Conservation (phyloP, 1,140 invertebrate genomes). For the Hypothenemus hampei region DNA sequence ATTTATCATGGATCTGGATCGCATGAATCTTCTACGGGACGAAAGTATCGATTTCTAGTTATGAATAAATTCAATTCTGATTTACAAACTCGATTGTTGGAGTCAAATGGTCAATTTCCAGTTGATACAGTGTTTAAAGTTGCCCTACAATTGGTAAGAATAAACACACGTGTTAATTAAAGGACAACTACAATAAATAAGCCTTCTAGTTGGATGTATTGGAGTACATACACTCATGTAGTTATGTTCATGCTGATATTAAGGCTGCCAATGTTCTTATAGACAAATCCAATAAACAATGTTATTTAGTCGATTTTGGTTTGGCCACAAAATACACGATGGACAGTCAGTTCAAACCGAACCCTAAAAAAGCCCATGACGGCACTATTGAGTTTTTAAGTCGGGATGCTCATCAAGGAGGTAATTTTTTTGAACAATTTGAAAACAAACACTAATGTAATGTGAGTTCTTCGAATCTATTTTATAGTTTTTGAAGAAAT, state of each 20-base stretch:
- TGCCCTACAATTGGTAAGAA: conserved; percentile 81
- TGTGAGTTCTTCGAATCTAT: no score
- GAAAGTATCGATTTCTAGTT: conserved; percentile 86
- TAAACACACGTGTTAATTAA: background rate
- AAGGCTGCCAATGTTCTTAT: conserved; percentile 88
- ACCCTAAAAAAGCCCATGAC: conserved; percentile 88
- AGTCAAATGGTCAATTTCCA: conserved; percentile 68
- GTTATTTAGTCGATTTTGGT: conserved; percentile 93
- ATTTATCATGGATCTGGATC: conserved; percentile 77
- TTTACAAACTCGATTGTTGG: conserved; percentile 76
- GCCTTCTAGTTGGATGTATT: conserved; percentile 69
- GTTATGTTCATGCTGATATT: conserved; percentile 88
- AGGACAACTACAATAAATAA: background rate
- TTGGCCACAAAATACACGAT: conserved; percentile 72
- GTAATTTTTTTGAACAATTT: conserved; percentile 41
- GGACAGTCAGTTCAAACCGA: conserved; percentile 73
- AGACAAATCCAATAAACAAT: conserved; percentile 56
- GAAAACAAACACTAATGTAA: background rate
- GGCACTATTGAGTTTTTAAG: conserved; percentile 95
- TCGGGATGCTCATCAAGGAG: conserved; percentile 83
- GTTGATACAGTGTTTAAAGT: conserved; percentile 71
- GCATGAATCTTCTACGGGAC: conserved; percentile 65
- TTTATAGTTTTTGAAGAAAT: background rate
- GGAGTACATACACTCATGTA: conserved; percentile 81
- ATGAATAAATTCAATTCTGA: conserved; percentile 89